phyloP scores from a whole-genome alignment of 2,888 invertebrate species.

The Aphodius sticticus region DNA sequence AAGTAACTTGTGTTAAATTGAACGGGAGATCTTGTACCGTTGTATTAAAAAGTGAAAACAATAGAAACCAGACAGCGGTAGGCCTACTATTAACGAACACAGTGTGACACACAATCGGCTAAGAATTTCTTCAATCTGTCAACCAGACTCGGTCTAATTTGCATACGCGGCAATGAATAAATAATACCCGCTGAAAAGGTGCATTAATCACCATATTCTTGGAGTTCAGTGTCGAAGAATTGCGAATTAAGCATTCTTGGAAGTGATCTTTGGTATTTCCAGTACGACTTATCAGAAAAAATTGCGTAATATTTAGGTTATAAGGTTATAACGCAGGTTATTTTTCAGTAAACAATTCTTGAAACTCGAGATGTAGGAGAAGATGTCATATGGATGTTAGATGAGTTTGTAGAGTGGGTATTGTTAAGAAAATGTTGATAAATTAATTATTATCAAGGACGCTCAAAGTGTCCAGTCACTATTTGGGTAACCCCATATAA shows the following conservation, averaged over 20 bases:
- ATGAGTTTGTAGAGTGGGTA: too few relatives aligned
- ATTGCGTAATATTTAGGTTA: background rate
- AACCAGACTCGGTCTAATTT: background rate
- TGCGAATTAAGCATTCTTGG: background rate
- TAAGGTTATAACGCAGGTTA: background rate
- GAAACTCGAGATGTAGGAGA: too few relatives aligned
- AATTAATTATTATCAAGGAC: too few relatives aligned
- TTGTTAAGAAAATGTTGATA: too few relatives aligned
- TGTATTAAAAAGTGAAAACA: constrained; percentile 4
- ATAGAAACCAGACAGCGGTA: background rate
- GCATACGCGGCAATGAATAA: background rate
- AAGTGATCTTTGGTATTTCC: background rate
- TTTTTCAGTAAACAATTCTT: too few relatives aligned
- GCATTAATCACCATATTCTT: background rate
- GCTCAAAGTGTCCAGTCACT: too few relatives aligned
- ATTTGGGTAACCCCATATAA: too few relatives aligned
- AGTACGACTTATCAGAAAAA: background rate
- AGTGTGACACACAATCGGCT: background rate
- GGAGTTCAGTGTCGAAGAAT: background rate
- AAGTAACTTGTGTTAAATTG: background rate
- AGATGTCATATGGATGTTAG: too few relatives aligned
- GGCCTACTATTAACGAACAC: background rate
- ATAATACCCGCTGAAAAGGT: background rate
- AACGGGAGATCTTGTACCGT: background rate
- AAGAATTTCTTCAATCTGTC: background rate